phyloP scores from a whole-genome alignment of 1,140 invertebrate species.

The Hyposmocoma kahamanoa region DNA sequence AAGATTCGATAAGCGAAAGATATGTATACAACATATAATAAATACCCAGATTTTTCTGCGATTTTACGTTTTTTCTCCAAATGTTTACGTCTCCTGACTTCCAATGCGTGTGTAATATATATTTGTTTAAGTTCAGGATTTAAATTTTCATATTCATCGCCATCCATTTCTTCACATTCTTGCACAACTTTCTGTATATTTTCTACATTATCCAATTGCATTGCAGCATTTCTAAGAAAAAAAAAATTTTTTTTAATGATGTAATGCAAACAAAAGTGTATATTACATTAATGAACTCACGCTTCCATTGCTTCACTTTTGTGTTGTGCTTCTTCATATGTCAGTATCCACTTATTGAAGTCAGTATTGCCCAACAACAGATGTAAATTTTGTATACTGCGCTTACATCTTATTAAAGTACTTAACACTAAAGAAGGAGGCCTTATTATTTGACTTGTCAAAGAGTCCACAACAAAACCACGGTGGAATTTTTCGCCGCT shows the following conservation, averaged over 20 bases:
- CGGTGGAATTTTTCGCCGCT: constrained; percentile 35
- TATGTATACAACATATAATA: background rate
- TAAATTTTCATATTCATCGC: constrained; percentile 43
- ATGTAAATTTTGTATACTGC: constrained; percentile 43
- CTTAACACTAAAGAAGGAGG: constrained; percentile 37
- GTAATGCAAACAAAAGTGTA: background rate
- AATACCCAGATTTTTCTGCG: too few species aligned
- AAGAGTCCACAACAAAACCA: constrained; percentile 51
- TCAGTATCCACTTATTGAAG: constrained; percentile 49
- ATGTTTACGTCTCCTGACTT: constrained; percentile 38
- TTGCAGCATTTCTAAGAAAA: constrained; percentile 17
- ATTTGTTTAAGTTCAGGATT: constrained; percentile 41
- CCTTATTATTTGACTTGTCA: constrained; percentile 47
- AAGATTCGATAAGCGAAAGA: too few species aligned
- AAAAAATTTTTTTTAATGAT: background rate
- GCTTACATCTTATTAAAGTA: constrained; percentile 51
- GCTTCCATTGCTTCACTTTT: constrained; percentile 39
- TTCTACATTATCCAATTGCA: constrained; percentile 39
- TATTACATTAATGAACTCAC: constrained; percentile 29
- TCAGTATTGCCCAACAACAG: constrained; percentile 52
- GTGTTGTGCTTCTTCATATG: constrained; percentile 40
- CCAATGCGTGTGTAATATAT: constrained; percentile 45
- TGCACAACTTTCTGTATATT: constrained; percentile 49
- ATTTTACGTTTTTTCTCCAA: constrained; percentile 30
- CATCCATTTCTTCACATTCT: constrained; percentile 45